Conservation (phyloP, 1,140 invertebrate genomes). For the Ditylenchus dipsaci region DNA sequence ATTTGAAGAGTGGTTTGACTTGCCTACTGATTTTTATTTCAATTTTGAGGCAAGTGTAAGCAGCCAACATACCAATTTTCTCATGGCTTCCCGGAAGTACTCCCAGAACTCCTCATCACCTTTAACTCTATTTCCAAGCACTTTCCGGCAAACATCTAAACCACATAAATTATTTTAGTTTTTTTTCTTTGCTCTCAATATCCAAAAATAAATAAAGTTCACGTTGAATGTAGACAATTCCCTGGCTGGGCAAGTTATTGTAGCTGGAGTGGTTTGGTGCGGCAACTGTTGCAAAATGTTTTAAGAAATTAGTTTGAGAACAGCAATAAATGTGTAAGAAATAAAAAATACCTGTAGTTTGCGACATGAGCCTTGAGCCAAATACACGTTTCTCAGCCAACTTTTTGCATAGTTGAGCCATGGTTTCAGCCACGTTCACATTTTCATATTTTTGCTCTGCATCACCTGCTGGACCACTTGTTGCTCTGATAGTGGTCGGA, state of each 20-base stretch:
- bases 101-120: conserved; percentile 48
- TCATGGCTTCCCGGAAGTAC: conserved; percentile 44
- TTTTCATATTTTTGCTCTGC: conserved; percentile 45
- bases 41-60: neutral
- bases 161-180: neutral
- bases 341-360: conserved; percentile 18
- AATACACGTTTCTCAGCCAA: conserved; percentile 44
- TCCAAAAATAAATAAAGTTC: conserved; percentile 11
- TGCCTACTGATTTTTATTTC: too few species aligned
- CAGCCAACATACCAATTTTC: conserved; percentile 29
- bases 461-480: conserved; percentile 49
- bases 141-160: conserved; percentile 50
- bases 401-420: conserved; percentile 48
- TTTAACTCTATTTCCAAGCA: conserved; percentile 29
- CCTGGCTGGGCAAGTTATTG: conserved; percentile 34
- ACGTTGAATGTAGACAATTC: conserved; percentile 47
- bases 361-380: conserved; percentile 36
- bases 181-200: neutral
- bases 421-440: conserved; percentile 42
- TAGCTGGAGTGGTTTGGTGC: conserved; percentile 48
- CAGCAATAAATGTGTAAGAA: too few species aligned
- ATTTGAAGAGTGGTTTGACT: too few species aligned
- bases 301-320: too few species aligned
- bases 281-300: conserved; percentile 14
- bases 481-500: conserved; percentile 40